Conservation (phyloP, 1,140 invertebrate species). For the Psilanteris sp. region DNA sequence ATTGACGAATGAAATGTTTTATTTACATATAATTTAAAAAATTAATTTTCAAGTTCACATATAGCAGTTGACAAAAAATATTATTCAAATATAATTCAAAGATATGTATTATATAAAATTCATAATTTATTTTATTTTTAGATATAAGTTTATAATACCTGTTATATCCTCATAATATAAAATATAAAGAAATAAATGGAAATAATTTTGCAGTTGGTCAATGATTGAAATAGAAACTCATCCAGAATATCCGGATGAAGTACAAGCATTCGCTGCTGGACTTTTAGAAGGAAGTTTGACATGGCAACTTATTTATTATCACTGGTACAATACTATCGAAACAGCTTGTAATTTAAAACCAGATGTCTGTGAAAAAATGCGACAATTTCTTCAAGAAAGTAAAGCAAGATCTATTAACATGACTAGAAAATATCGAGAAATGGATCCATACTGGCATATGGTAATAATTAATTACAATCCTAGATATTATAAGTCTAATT, state of each 20-base stretch:
- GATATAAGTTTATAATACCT: too few relatives aligned
- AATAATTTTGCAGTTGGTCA: conserved; percentile 85
- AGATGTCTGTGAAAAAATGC: conserved; percentile 85
- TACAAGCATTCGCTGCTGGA: conserved; percentile 94
- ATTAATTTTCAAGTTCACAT: too few relatives aligned
- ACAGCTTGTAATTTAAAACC: conserved; percentile 84
- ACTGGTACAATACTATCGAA: conserved; percentile 89
- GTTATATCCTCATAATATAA: too few relatives aligned
- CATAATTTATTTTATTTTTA: too few relatives aligned
- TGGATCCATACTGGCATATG: conserved; percentile 90
- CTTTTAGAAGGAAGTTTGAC: conserved; percentile 91
- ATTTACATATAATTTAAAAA: too few relatives aligned
- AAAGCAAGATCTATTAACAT: conserved; percentile 79
- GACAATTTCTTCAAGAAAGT: conserved; percentile 84
- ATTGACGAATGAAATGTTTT: too few relatives aligned
- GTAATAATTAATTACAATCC: conserved; percentile 78
- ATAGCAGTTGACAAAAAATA: too few relatives aligned
- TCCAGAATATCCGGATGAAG: conserved; percentile 84
- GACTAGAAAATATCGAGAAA: conserved; percentile 80
- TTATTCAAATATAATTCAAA: too few relatives aligned
- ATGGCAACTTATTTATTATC: conserved; percentile 89
- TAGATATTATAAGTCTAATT: too few relatives aligned
- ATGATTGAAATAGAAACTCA: conserved; percentile 89
- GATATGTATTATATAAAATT: too few relatives aligned
- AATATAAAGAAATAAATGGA: too few relatives aligned